Conservation (phyloP, 1,140 invertebrate genomes). For the Drosophila murphyi region DNA sequence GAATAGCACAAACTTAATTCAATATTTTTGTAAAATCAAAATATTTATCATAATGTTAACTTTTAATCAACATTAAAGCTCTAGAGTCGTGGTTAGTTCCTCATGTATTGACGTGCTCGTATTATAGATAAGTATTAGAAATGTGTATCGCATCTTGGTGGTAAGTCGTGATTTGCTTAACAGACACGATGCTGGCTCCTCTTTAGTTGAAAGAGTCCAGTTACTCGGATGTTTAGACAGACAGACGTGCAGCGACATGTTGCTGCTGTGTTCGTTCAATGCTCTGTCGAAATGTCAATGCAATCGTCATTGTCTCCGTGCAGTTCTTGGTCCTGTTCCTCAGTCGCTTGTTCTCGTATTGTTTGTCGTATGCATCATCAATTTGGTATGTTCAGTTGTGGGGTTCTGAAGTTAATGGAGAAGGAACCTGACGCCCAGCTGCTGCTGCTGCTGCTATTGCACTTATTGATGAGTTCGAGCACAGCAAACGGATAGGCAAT, state of each 20-base stretch:
- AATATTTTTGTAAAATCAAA: too few species aligned
- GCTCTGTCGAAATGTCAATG: conserved; percentile 76
- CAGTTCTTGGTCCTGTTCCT: conserved; percentile 32
- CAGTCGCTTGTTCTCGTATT: conserved; percentile 35
- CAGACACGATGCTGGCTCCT: not conserved
- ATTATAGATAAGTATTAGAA: too few species aligned
- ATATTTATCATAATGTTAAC: too few species aligned
- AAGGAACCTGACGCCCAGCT: conserved; percentile 23
- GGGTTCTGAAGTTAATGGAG: conserved; percentile 4
- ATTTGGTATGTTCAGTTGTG: conserved; percentile 54
- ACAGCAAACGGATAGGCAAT: conserved; percentile 65
- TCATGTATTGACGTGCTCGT: too few species aligned
- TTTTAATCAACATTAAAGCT: too few species aligned
- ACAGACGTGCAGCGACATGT: conserved; percentile 49
- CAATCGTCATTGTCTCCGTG: conserved; percentile 68
- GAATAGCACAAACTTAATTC: too few species aligned
- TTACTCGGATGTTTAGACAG: conserved; percentile 24
- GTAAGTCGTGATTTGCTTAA: too few species aligned
- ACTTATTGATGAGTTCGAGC: conserved; percentile 69
- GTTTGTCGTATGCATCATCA: conserved; percentile 78
- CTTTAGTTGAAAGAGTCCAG: conserved; percentile 3
- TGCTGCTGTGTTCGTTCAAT: conserved; percentile 39
- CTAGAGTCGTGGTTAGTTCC: too few species aligned
- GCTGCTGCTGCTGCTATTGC: conserved; percentile 42
- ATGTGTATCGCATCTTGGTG: too few species aligned